Percentiles rank a stretch among this genome's conserved stretches.
Evolutionary conservation across 2,888 invertebrate species (phyloP).

Genomic region (Phrixothrix hirtus): DNA sequence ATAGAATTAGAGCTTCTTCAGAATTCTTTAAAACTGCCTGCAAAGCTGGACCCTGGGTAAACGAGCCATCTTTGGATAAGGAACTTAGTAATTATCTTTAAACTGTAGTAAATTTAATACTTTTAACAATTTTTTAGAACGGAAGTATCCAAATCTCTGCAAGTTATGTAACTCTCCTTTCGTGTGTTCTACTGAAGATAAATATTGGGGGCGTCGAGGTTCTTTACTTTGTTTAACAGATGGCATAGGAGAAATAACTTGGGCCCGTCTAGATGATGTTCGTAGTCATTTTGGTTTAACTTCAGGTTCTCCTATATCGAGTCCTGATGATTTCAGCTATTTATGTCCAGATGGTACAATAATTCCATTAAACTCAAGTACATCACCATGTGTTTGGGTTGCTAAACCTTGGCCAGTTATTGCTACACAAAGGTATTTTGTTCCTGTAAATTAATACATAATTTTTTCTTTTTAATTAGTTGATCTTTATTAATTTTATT

Average conservation of each 20-base stretch:
- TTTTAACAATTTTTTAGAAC: constrained; percentile 55
- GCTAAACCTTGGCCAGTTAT: constrained; percentile 78
- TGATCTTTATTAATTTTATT: too few relatives aligned
- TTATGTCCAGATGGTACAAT: constrained; percentile 77
- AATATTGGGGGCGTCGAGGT: constrained; percentile 82
- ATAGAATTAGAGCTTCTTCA: constrained; percentile 73
- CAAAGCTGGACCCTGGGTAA: constrained; percentile 84
- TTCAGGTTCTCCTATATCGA: constrained; percentile 51
- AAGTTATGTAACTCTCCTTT: constrained; percentile 67
- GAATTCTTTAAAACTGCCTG: constrained; percentile 80
- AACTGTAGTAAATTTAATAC: background rate
- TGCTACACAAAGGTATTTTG: constrained; percentile 64
- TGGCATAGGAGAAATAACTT: constrained; percentile 79
- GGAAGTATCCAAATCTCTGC: constrained; percentile 72
- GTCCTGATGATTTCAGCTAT: constrained; percentile 64
- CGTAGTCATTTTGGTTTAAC: constrained; percentile 66
- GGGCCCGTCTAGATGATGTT: constrained; percentile 76
- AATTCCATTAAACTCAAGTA: constrained; percentile 60
- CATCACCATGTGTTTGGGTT: constrained; percentile 76
- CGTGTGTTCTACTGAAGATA: constrained; percentile 69
- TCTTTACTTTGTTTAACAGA: constrained; percentile 79
- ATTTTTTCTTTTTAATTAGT: too few relatives aligned
- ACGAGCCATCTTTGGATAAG: constrained; percentile 65
- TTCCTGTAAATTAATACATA: too few relatives aligned
- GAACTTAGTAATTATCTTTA: constrained; percentile 67